Percentiles rank a stretch among this genome's conserved stretches.
Conservation (phyloP, 2,888 invertebrate species). For the Anagyrus pseudococci region DNA sequence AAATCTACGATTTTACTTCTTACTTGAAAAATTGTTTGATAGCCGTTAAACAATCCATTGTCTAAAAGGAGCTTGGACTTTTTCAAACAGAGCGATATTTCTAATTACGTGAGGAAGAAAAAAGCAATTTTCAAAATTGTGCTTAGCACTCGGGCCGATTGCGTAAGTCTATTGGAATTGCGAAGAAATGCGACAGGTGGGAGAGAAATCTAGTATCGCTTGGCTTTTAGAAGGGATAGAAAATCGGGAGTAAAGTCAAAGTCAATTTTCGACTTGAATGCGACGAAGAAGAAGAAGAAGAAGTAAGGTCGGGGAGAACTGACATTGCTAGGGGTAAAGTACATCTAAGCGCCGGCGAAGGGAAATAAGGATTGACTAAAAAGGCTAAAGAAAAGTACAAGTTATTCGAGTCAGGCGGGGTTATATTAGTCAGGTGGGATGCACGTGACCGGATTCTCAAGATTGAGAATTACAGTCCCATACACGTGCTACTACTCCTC, state of each 20-base stretch:
- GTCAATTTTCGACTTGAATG: slow-evolving; percentile 10
- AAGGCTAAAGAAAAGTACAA: slow-evolving; percentile 27
- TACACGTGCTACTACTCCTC: not conserved
- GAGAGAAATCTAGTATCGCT: too few species aligned
- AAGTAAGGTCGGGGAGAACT: not conserved
- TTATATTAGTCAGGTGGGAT: slow-evolving; percentile 33
- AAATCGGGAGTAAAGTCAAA: not conserved
- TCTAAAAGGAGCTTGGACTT: too few species aligned
- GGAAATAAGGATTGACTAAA: not conserved
- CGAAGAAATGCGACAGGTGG: too few species aligned
- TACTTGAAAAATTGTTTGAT: too few species aligned
- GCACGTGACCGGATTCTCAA: slow-evolving; percentile 37
- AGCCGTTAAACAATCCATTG: too few species aligned
- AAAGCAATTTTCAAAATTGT: too few species aligned
- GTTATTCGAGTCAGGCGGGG: slow-evolving; percentile 35
- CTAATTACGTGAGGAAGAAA: too few species aligned
- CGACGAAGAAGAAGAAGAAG: not conserved
- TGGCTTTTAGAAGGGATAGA: too few species aligned
- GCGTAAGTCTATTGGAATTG: too few species aligned
- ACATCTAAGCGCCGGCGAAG: not conserved
- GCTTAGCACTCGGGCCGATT: too few species aligned
- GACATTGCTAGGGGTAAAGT: not conserved
- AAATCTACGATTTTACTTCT: too few species aligned
- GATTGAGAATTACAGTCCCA: slow-evolving; percentile 27
- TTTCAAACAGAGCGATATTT: too few species aligned